These are phyloP conservation scores for Synergus itoensis DNA, from an alignment of 2,888 invertebrate species.

Conservation along the genomic window DNA sequence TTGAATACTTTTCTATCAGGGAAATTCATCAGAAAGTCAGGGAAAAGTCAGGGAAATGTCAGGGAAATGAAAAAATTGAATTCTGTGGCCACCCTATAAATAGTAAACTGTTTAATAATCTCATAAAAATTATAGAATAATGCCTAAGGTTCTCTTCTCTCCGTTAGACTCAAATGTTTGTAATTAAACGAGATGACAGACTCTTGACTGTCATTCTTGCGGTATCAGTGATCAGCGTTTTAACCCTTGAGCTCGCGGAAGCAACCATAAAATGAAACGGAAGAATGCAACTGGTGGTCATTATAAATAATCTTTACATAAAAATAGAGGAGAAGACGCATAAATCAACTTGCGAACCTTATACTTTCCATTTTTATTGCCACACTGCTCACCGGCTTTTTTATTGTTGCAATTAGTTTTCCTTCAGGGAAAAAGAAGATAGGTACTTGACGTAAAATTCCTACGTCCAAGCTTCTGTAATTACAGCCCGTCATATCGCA, in stretches of 20 bases:
- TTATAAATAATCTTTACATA: background rate
- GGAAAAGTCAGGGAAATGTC: too few relatives aligned
- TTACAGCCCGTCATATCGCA: background rate
- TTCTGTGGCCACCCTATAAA: too few relatives aligned
- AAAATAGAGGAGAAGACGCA: background rate
- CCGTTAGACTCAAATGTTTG: background rate
- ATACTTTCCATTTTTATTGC: background rate
- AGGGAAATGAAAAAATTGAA: too few relatives aligned
- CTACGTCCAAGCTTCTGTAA: background rate
- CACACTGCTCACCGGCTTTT: background rate
- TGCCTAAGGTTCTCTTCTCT: background rate
- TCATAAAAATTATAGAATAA: background rate
- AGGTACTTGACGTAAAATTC: background rate
- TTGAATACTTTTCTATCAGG: too few relatives aligned
- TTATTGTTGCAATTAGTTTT: conserved; percentile 8
- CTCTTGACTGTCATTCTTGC: background rate
- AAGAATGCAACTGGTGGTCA: background rate
- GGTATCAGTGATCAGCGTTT: background rate
- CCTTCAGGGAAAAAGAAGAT: background rate
- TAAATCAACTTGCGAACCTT: background rate
- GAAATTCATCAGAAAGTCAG: too few relatives aligned
- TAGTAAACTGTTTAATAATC: too few relatives aligned
- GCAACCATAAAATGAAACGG: background rate
- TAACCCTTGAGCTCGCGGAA: background rate
- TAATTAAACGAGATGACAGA: background rate